Percentiles rank a stretch among this genome's conserved stretches.
Evolutionary conservation across 2,888 invertebrate genomes (phyloP).

Genomic region (Heteropelma amictum): DNA sequence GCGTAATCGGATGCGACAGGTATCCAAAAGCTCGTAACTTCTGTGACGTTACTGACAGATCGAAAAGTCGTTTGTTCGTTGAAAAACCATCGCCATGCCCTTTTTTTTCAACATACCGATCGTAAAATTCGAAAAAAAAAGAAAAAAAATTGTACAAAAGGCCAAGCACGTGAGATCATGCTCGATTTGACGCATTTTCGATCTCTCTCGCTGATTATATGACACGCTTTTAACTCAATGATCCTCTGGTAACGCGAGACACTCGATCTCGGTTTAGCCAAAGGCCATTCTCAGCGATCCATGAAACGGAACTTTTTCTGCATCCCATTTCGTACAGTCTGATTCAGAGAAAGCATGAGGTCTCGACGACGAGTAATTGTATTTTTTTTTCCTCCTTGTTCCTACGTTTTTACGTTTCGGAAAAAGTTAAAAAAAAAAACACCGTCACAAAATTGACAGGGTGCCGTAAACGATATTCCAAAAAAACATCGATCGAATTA

Average conservation of each 20-base stretch:
- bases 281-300: conserved; percentile 59
- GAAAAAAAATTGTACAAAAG: no score
- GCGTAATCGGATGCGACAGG: no score
- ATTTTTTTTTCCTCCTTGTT: background rate
- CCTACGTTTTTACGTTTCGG: background rate
- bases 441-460: background rate
- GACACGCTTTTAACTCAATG: conserved; percentile 35
- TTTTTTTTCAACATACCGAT: no score
- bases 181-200: background rate
- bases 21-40: no score
- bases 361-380: background rate
- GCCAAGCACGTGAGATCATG: background rate
- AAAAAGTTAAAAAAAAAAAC: background rate
- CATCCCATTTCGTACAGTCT: background rate
- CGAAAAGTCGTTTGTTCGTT: no score
- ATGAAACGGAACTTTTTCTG: conserved; percentile 55
- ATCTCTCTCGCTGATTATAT: conserved; percentile 32
- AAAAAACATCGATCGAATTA: no score
- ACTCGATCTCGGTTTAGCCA: conserved; percentile 41
- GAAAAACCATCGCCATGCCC: no score
- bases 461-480: no score
- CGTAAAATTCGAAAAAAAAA: no score
- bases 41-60: no score
- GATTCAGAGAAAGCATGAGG: background rate
- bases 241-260: conserved; percentile 46